Conservation (phyloP, 2,888 invertebrate genomes). For the Tiliacea aurago region DNA sequence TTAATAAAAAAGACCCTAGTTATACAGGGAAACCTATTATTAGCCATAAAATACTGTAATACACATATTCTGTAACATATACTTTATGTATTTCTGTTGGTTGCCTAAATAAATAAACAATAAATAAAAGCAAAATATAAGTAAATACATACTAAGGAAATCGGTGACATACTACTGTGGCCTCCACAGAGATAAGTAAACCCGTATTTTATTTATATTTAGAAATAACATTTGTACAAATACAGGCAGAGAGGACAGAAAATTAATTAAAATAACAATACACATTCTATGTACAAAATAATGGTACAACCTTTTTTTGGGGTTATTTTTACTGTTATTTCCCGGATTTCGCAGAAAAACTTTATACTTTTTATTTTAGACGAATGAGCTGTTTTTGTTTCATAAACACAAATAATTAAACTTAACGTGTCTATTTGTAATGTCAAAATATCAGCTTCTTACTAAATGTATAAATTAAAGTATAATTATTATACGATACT, state of each 20-base stretch:
- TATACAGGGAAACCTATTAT: too few species aligned
- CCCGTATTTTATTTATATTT: slow-evolving; percentile 27
- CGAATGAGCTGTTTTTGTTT: neutral
- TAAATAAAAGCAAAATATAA: slow-evolving; percentile 11
- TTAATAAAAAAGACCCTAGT: too few species aligned
- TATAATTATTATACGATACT: too few species aligned
- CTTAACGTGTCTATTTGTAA: too few species aligned
- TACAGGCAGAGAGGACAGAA: slow-evolving; percentile 14
- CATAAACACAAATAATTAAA: too few species aligned
- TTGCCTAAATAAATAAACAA: too few species aligned
- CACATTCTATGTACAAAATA: slow-evolving; percentile 24
- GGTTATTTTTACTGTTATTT: slow-evolving; percentile 18
- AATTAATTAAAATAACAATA: slow-evolving; percentile 47
- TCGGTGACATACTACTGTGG: slow-evolving; percentile 33
- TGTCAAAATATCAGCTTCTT: too few species aligned
- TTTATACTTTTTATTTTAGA: neutral
- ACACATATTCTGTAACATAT: too few species aligned
- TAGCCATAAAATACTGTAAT: too few species aligned
- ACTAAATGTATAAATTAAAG: too few species aligned
- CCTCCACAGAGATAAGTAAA: slow-evolving; percentile 28
- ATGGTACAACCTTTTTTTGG: slow-evolving; percentile 14
- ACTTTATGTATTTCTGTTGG: too few species aligned
- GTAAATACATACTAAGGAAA: slow-evolving; percentile 7
- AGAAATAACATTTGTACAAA: slow-evolving; percentile 33
- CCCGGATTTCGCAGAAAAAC: slow-evolving; percentile 21